Evolutionary conservation across 2,797 vertebrate species (phyloP), one percentile per base, ranked within the genome.

Genomic region (Myripristis jacobus): DNA sequence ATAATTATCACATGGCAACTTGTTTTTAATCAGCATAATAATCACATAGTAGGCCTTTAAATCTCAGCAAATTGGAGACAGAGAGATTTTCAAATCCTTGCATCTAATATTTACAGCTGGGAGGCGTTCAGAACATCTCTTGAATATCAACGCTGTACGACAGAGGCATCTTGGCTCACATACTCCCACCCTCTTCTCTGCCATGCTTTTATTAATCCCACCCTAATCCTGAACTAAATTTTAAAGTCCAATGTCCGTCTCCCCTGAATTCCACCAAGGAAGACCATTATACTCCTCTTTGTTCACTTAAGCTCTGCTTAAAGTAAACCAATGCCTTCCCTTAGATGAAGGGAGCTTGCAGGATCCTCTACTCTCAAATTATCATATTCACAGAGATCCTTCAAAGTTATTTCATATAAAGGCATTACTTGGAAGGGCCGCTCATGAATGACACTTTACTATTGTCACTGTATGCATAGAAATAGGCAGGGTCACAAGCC

Each of bases 101-200:
- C 73, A 74, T 81, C 70, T 80, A 51, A 68, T 71, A 67, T 62
- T 70, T 75, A 67, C 46, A 75, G 70, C 70, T 68, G 80, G 73
- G 78, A 71, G 66, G 66, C 74, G 70, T 71, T 76, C 54, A 53
- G 70, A 73, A 74, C 83, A 75, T 82, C 80, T 85, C 62, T 50
- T 75, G 79, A 83, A 90, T 90, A 88, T 86, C 82, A 89, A 89
- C 58, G 73, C 31, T 41, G 51, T 54, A 68, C 59, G 78, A 85
- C 57, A 54, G 77, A 67, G 61, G 82, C 75, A 72, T 75, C 66
- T 69, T 12, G 21, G 71, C 73, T 76, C 77, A 64, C 58, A 50
- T 44, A 13, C 43, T 59, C 25, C 65, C 60, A 72, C 52, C 59
- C 65, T 86, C 79, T 65, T 7, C 56, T 77, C 75, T 72, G 51